Evolutionary conservation across 1,140 invertebrate species (phyloP).

Genomic region (Zophobas morio): DNA sequence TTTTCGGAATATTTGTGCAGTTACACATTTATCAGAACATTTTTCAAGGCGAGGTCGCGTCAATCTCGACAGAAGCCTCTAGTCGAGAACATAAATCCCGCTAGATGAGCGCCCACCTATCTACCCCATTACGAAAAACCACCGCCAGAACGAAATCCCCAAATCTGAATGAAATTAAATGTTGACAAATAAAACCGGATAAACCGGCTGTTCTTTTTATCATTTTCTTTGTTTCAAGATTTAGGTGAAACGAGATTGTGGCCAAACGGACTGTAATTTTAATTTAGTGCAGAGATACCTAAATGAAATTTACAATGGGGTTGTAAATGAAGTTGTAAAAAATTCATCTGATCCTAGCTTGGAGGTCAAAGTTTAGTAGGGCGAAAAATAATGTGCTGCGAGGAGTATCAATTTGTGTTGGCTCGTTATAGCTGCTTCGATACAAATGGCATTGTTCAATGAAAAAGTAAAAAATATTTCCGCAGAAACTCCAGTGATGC

Average conservation of each 20-base stretch:
- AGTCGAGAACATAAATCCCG: conserved; percentile 33
- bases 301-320: conserved; percentile 4
- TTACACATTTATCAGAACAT: conserved; percentile 43
- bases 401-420: conserved; percentile 2
- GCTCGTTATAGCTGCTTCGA: neutral
- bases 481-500: conserved; percentile 15
- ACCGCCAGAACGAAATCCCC: neutral
- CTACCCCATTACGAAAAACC: conserved; percentile 32
- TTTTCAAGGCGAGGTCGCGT: conserved; percentile 40
- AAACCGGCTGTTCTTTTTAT: conserved; percentile 6
- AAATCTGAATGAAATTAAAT: conserved; percentile 32
- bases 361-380: neutral
- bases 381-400: conserved; percentile 1
- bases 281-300: conserved; percentile 12
- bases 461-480: conserved; percentile 23
- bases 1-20: conserved; percentile 41
- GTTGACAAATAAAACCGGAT: conserved; percentile 18
- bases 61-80: conserved; percentile 29
- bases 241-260: neutral
- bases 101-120: conserved; percentile 16
- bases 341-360: conserved; percentile 12
- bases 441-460: conserved; percentile 1
- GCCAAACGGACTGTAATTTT: conserved; percentile 1
- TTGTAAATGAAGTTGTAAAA: neutral
- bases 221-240: conserved; percentile 2